Base-by-base conservation (phyloP, 2,797 vertebrate genomes). In the Labeo calbasu region DNA sequence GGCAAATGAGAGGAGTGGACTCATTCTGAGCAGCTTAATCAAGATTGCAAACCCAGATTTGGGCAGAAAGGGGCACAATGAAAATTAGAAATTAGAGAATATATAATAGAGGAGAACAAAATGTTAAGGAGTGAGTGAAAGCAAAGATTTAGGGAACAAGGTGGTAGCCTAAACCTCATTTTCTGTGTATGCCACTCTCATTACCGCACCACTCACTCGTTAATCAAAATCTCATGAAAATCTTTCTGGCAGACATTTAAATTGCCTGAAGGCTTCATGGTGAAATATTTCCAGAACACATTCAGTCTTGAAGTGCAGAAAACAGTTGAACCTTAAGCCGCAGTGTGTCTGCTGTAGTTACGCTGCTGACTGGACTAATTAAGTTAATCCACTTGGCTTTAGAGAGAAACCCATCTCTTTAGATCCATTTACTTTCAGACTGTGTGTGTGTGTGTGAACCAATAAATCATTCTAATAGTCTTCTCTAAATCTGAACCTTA, bases 301-400 rank as follows among this genome's bases (percentile, higher is more conserved):
- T 23, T 25, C 2, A 36, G 63, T 63, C 13, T 28, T 28, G 7
- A 63, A 36, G 80, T 48, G 4, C 43, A 63, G 55, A 75, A 75
- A 53, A 25, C 19, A 14, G n/a, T 66, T 43, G 50, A 57, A 55
- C 48, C 43, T 51, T 14, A 21, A 43, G 4, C 4, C 1, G 7
- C 8, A n/a, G 50, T 79, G 68, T 84, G 21, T 76, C 66, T 36
- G 43, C 65, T 43, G n/a, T 46, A 17, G 46, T 46, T 50, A 55
- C 8, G 66, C 50, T 55, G 48, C 78, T 75, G 66, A 57, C 65
- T 65, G 17, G 46, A 82, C 80, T 79, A 81, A 87, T 87, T 85
- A 85, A 76, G 40, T 70, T 87, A 79, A 87, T 87, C 69, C 59
- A 79, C 79, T 83, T 82, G 61, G 53, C 68, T 86, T 55, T 63